Base-by-base conservation (phyloP, 2,888 invertebrate species). In the Rhagophthalmus giganteus region DNA sequence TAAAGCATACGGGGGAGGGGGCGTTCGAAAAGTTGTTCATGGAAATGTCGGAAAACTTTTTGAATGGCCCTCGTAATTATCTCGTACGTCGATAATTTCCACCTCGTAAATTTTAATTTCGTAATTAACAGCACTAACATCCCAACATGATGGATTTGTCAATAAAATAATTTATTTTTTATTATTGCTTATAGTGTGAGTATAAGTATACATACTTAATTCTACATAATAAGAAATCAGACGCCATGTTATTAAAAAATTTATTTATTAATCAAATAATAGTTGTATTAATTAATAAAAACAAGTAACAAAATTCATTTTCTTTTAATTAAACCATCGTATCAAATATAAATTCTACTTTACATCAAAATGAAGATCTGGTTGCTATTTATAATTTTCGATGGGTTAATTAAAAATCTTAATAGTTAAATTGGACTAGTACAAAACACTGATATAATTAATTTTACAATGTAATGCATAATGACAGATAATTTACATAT, bases 371-470 rank as follows among this genome's bases (percentile, higher is more conserved):
- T 28, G 7, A 28, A 24, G 11, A 26, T 9, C 24, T 11, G 10
- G 16, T 10, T 32, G 30, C 7, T 31, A 34, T 34, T 16, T 24
- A 4, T 31, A 34, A 51, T 16, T 20, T 39, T 30, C 25, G 24
- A 39, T 30, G 35, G 24, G 32, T 32, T 25, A 51, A 42, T 53
- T 38, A 50, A 53, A 39, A 53, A 38, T 39, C 14, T 16, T 30
- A 52, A 39, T 15, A 39, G 28, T 33, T 38, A 16, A 37, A 66
- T 61, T 65, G 68, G 70, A 70, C 70, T 70, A 70, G 70, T 61
- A 68, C 64, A 65, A 57, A 61, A 70, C 70, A 69, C 67, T 67
- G 66, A 37, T 26, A 24, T 25, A n/a, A n/a, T n/a, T n/a, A n/a
- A n/a, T n/a, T n/a, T n/a, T n/a, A 32, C 26, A 25, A 37, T 10